Conservation (phyloP, 2,113 vertebrate species). For the Sinosuthora webbiana region DNA sequence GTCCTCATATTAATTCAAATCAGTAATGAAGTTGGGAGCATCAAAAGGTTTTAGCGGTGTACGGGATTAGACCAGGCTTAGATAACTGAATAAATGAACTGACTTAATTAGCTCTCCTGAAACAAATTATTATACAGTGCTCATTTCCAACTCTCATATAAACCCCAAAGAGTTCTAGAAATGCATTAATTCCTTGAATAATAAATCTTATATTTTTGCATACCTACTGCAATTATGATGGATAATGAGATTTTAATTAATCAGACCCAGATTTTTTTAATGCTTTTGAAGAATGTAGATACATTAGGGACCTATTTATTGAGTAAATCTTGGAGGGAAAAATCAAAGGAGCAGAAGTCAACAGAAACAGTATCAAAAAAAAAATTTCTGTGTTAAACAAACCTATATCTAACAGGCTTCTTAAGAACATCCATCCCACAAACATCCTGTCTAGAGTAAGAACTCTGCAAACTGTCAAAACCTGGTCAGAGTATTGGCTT, state of each 20-base stretch:
- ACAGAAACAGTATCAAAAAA: not conserved
- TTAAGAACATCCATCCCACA: not conserved
- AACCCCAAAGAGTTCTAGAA: slow-evolving; percentile 61
- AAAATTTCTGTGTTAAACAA: not conserved
- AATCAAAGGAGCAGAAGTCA: not conserved
- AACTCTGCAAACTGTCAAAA: not conserved
- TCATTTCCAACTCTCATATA: slow-evolving; percentile 62
- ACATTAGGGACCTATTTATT: slow-evolving; percentile 27
- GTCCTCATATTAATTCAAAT: not conserved
- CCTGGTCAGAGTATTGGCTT: not conserved
- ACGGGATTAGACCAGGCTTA: slow-evolving; percentile 28
- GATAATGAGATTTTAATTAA: slow-evolving; percentile 79
- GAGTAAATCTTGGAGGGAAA: not conserved
- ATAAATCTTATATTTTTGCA: slow-evolving; percentile 47
- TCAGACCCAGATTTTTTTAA: slow-evolving; percentile 55
- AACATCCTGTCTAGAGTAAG: not conserved
- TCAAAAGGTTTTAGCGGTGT: slow-evolving; percentile 1
- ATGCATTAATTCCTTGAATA: slow-evolving; percentile 74
- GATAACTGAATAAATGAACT: slow-evolving; percentile 60
- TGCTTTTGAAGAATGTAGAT: not conserved
- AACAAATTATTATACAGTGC: slow-evolving; percentile 68
- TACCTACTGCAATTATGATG: slow-evolving; percentile 67
- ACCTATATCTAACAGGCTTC: not conserved
- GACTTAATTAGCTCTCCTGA: slow-evolving; percentile 67
- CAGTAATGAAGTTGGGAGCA: slow-evolving; percentile 42